phyloP scores from a whole-genome alignment of 2,797 vertebrate genomes.

The Typhlichthys subterraneus region DNA sequence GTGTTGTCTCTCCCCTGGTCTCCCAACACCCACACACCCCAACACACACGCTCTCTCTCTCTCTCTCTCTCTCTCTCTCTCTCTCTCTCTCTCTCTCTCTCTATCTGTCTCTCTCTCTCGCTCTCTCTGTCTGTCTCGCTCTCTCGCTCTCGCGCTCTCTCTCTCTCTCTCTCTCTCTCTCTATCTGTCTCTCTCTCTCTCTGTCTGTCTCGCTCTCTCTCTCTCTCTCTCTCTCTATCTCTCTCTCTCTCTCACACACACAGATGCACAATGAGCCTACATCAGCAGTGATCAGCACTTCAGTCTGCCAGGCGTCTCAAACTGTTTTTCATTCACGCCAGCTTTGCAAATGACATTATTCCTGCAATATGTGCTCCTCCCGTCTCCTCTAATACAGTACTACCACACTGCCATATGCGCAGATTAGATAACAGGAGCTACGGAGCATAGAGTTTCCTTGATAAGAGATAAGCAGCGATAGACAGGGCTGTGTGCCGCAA shows the following conservation, averaged over 20 bases:
- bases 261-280: neutral
- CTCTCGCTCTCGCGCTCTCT: no score
- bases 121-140: no score
- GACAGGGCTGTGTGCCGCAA: slow-evolving; percentile 5
- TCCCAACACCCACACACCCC: neutral
- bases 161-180: no score
- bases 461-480: slow-evolving; percentile 13
- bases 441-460: slow-evolving; percentile 3
- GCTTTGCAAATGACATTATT: slow-evolving; percentile 22
- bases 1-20: slow-evolving; percentile 15
- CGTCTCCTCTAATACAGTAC: slow-evolving; percentile 1
- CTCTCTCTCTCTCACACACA: neutral
- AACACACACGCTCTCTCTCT: slow-evolving; percentile 3
- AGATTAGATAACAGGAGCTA: slow-evolving; percentile 15
- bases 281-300: slow-evolving; percentile 11
- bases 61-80: neutral
- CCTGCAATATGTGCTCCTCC: neutral
- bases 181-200: no score
- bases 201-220: no score
- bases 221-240: no score
- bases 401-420: slow-evolving; percentile 5
- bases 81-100: no score
- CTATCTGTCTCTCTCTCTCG: no score
- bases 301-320: slow-evolving; percentile 7
- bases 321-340: slow-evolving; percentile 12